Base-by-base conservation (phyloP, 2,113 vertebrate species). In the Osmerus eperlanus region DNA sequence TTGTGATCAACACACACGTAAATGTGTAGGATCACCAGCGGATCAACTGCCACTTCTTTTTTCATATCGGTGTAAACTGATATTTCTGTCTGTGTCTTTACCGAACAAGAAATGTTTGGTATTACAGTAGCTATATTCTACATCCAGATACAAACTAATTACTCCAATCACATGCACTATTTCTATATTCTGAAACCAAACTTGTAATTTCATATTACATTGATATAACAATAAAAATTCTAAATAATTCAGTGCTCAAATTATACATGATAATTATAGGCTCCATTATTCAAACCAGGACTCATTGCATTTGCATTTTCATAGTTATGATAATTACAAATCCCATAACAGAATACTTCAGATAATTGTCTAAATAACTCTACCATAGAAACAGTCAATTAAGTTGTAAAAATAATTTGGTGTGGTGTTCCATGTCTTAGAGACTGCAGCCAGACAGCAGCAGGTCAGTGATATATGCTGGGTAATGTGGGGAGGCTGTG, bases 1-100 rank as follows among this genome's bases (percentile, higher is more conserved):
- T 84, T 82, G 75, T 78, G 85, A 88, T 91, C 89, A 91, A 86
- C 88, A 89, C 87, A 90, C 87, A 89, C 87, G 89, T 12, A 5
- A 47, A 47, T 11, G 9, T 12, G 1, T 11, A 47, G 41, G 41
- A 47, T 47, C 41, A 47, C 41, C 41, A 47, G 41, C 9, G 9
- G 41, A 47, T 47, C 7, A 47, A 47, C 41, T 47, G 41, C 41
- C 41, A 47, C 41, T 47, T 47, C 9, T 12, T 47, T 7, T 47
- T 47, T 47, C 2, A 11, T 47, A 11, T 47, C 9, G 9, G 41
- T 47, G 41, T 47, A 47, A 47, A 47, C 7, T 47, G 41, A 9
- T 47, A 12, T 47, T 11, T 2, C 25, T 28, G 25, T 28, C 25
- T 28, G 2, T 2, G 25, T 28, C 25, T 28, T 11, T 47, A 47